phyloP scores from a whole-genome alignment of 92 coral and sea anemone species.

The Porites cylindrica region DNA sequence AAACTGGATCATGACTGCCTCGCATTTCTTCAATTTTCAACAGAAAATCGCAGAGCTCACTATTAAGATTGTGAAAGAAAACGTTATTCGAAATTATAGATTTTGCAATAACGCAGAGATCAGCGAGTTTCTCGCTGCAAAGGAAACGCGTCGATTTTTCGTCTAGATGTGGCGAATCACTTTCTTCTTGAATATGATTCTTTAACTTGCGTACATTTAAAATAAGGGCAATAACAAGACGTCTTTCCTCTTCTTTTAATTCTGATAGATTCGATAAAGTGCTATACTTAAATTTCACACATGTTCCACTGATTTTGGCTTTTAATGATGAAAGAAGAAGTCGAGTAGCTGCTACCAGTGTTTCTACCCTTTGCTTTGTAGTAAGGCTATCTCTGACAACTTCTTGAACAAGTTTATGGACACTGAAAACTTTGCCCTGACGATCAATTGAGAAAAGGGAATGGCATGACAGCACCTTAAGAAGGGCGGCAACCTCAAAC shows the following conservation, averaged over 20 bases:
- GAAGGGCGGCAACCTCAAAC: background rate
- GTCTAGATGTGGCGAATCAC: no score
- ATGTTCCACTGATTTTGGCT: background rate
- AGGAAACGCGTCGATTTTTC: background rate
- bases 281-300: no score
- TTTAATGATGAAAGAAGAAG: background rate
- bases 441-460: slow-evolving; percentile 21
- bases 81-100: background rate
- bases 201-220: slow-evolving; percentile 1
- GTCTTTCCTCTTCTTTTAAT: background rate
- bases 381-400: slow-evolving; percentile 17
- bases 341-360: background rate
- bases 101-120: background rate
- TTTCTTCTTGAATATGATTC: background rate
- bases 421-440: background rate
- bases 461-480: background rate
- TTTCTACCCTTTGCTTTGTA: background rate
- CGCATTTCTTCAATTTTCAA: no score
- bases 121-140: background rate
- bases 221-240: background rate
- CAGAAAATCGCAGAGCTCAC: background rate
- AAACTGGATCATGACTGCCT: no score
- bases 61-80: no score
- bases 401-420: slow-evolving; percentile 35
- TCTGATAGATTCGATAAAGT: no score